Base-by-base conservation (phyloP, 2,113 vertebrate species). In the Odocoileus virginianus region DNA sequence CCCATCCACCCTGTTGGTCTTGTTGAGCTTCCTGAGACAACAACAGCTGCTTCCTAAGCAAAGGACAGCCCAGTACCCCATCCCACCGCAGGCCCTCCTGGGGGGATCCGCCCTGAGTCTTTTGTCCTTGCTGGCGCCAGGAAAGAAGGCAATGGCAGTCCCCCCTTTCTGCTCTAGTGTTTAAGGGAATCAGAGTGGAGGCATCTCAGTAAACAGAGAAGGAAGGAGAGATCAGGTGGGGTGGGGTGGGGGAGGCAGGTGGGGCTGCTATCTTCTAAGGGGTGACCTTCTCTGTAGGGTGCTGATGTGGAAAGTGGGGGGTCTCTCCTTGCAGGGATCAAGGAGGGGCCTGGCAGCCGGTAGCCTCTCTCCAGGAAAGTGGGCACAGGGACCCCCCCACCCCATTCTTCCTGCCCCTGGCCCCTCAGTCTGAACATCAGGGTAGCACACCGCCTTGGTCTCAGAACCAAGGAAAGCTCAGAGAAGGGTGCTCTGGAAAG, bases 101-200 rank as follows among this genome's bases (percentile, higher is more conserved):
- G 50, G 15, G 52, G 36, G 3, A 50, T n/a, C 9, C 2, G 45
- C 50, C 50, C 86, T 19, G 28, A 45, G 58, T 43, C 95, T 89
- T 98, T 98, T 98, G 95, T 98, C 95, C 60, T 97, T 5, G 3
- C 52, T 97, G 98, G 97, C 87, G 84, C 97, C 98, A 98, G 97
- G 98, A 97, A 98, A 97, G 95, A 88, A 93, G n/a, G 79, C 12
- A 7, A 61, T 28, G 15, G 25, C 9, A 74, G 54, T 4, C 2
- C 47, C 47, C 28, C n/a, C 47, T 92, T 98, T 95, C 94, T 92
- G 92, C 7, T 45, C 43, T 47, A 1, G 4, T 2, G 8, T 76
- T 50, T 76, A 16, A 33, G 33, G 47, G 54, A 95, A 12, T 64
- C 28, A 7, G 50, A 54, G 19, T 52, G 6, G 43, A 96, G 36